Conservation (phyloP, 2,113 vertebrate species). For the Stictonetta naevosa region DNA sequence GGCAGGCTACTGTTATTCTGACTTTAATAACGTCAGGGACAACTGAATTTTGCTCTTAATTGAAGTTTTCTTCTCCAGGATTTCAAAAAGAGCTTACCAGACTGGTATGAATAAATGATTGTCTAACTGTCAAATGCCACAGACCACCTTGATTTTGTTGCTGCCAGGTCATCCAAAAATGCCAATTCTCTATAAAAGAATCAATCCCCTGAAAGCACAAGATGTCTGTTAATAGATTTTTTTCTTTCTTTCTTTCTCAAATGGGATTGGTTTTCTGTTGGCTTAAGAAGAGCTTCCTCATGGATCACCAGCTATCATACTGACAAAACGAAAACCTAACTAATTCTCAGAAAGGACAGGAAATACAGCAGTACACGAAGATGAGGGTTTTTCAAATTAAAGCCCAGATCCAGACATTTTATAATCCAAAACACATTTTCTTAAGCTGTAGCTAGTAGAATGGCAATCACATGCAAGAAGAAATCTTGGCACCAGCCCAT, state of each 20-base stretch:
- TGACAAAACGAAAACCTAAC: background rate
- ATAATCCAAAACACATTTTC: background rate
- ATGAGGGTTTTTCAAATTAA: background rate
- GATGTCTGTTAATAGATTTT: conserved; percentile 39
- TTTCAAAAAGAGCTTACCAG: conserved; percentile 16
- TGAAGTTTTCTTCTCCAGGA: conserved; percentile 7
- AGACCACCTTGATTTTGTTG: conserved; percentile 36
- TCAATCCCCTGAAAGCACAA: conserved; percentile 29
- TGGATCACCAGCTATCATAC: background rate
- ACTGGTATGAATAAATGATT: conserved; percentile 52
- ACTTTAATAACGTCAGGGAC: background rate
- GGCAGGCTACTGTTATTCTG: background rate
- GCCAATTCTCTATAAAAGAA: conserved; percentile 7
- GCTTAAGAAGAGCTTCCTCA: background rate
- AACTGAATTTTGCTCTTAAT: conserved; percentile 25
- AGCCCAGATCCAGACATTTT: background rate
- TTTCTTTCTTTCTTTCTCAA: background rate
- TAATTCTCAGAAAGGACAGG: background rate
- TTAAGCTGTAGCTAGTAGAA: background rate
- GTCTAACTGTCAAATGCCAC: conserved; percentile 42
- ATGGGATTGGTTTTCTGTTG: conserved; percentile 19
- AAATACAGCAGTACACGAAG: background rate
- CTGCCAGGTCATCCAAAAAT: conserved; percentile 50
- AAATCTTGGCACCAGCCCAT: background rate
- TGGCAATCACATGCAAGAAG: background rate